Percentiles rank a stretch among this genome's conserved stretches.
Conservation (phyloP, 2,888 invertebrate genomes). For the Dolichopus griseipennis region DNA sequence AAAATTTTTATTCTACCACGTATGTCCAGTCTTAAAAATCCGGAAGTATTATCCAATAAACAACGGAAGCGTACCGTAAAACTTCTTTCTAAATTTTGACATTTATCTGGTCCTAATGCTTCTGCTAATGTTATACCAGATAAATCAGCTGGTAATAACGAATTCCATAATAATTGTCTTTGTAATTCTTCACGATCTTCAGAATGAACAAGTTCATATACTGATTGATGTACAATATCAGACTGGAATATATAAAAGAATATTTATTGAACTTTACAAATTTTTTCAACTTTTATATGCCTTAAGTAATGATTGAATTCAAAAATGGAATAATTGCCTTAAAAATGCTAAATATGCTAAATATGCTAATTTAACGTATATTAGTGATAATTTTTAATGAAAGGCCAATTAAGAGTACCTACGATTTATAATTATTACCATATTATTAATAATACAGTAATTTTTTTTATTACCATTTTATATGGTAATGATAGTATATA, state of each 20-base stretch:
- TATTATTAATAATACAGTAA: too few species aligned
- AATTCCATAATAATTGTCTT: constrained; percentile 89
- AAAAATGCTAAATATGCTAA: too few species aligned
- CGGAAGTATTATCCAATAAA: constrained; percentile 97
- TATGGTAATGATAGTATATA: too few species aligned
- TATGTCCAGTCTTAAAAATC: constrained; percentile 95
- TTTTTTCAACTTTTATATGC: too few species aligned
- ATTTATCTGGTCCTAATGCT: constrained; percentile 78
- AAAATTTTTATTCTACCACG: constrained; percentile 92
- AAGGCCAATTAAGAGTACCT: too few species aligned
- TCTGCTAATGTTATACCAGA: constrained; percentile 70
- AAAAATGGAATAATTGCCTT: too few species aligned
- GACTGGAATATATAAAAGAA: constrained; percentile 56
- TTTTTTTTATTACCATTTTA: too few species aligned
- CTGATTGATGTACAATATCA: constrained; percentile 98
- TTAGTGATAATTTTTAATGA: too few species aligned
- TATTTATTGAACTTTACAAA: too few species aligned
- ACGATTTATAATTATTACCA: too few species aligned
- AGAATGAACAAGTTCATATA: constrained; percentile 97
- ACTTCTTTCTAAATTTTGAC: constrained; percentile 85
- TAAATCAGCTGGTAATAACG: constrained; percentile 63
- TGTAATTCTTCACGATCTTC: constrained; percentile 98
- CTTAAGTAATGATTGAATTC: too few species aligned
- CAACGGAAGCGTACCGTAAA: constrained; percentile 99
- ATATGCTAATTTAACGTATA: too few species aligned